Evolutionary conservation across 2,888 invertebrate species (phyloP).

Genomic region (Tribolium freemani): DNA sequence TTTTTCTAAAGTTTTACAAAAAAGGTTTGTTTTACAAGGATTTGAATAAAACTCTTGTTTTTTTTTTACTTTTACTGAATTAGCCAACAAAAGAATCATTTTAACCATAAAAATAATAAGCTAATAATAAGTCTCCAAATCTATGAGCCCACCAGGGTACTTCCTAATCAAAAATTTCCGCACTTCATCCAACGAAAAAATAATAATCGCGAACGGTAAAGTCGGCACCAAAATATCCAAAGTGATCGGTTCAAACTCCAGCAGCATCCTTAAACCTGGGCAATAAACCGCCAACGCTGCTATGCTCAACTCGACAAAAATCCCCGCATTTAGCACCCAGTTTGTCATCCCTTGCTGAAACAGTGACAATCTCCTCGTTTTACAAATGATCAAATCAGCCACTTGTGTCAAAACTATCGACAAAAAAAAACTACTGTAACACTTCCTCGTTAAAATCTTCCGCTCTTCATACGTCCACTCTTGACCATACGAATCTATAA

Average conservation of each 20-base stretch:
- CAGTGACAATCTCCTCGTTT: conserved; percentile 81
- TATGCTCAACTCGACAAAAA: conserved; percentile 73
- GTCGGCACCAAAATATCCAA: conserved; percentile 80
- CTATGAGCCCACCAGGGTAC: conserved; percentile 79
- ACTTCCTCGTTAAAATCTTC: conserved; percentile 78
- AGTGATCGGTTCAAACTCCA: conserved; percentile 77
- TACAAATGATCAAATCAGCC: conserved; percentile 84
- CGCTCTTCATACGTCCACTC: conserved; percentile 80
- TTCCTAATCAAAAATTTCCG: conserved; percentile 79
- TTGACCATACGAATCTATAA: conserved; percentile 83
- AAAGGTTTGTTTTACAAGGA: too few species aligned
- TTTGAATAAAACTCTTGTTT: too few species aligned
- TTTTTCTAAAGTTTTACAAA: too few species aligned
- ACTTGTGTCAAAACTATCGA: conserved; percentile 84
- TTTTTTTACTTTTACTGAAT: too few species aligned
- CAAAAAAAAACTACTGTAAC: conserved; percentile 86
- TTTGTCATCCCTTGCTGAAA: conserved; percentile 83
- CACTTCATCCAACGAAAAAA: conserved; percentile 82
- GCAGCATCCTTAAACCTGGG: conserved; percentile 76
- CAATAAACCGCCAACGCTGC: conserved; percentile 77
- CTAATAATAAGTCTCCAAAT: conserved; percentile 82
- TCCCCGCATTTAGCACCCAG: conserved; percentile 73
- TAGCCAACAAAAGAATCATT: not conserved
- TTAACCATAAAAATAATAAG: not conserved
- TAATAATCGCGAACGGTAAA: conserved; percentile 80